Evolutionary conservation across 1,140 invertebrate genomes (phyloP), one percentile per base, ranked within the genome.

Genomic region (Bacillus rossius): DNA sequence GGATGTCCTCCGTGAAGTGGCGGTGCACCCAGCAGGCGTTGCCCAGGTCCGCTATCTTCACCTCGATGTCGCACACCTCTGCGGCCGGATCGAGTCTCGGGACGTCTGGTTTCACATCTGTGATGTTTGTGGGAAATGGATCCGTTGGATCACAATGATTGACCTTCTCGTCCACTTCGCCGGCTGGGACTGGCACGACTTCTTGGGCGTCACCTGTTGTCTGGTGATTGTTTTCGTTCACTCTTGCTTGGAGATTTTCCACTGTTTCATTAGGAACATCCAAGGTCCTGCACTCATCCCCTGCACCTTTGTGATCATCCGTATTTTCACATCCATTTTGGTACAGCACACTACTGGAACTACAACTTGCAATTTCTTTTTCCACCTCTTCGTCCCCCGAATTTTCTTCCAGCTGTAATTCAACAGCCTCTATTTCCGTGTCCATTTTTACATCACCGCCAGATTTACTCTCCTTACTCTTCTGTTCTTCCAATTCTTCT

Each of bases 21-120:
- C 90, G 85, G 75, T 96, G 86, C n/a, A 95, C 92, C 96, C 96
- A 99, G 75, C 97, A 99, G 19, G 97, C 97, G 80, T 99, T 99
- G 45, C 97, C 97, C 51, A 99, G 77, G 82, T 99, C 96, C 40
- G 96, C 96, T 70, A 99, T 96, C 76, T 96, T 96, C 1, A 96
- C 92, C 67, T 91, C 85, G 22, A 95, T 83, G 40, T 90, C 88
- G 75, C 91, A 94, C 16, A 89, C 81, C 65, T 91, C 88, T 71
- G 88, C 80, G 8, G 90, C 88, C 20, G 92, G 91, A 79, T 95
- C 91, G 3, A 37, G 25, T n/a, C 40, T 26, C 22, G 20, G 20
- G 26, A n/a, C 14, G 1, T 22, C 22, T 19, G 47, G 25, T 23
- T 49, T 49, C 3, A 25, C n/a, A 1, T 22, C 26, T 14, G n/a